Evolutionary conservation across 2,113 vertebrate genomes (phyloP), one percentile per base, ranked within the genome.

Genomic region (Caretta caretta): DNA sequence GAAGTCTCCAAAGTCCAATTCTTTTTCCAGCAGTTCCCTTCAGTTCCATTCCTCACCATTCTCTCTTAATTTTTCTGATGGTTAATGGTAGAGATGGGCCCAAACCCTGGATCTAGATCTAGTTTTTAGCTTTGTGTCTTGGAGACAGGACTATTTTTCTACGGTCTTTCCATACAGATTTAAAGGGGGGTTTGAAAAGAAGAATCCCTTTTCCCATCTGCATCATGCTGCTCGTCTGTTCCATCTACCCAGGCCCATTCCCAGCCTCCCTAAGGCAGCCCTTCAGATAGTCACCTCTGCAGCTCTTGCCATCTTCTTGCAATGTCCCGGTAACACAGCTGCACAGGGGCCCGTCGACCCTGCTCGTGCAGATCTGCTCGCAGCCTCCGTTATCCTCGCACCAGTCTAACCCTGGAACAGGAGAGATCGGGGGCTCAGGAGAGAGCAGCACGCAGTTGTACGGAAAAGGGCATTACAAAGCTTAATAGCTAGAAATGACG

Each of bases 351-450:
- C 99, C 99, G 0, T 98, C 98, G 0, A 97, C 95, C 80, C 94
- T 98, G 96, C 99, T 99, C 2, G 98, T 99, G 97, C 99, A 99
- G 95, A 99, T 99, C 98, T 99, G 99, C 94, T 99, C 99, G 53
- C 99, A 99, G 76, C 99, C 99, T 1, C 99, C 99, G 0, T 99
- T 99, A 94, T 98, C 96, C 65, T 99, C 98, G 9, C 99, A 99
- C 99, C 99, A 99, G 97, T 99, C 99, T 0, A 99, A 98, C 5
- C 98, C 99, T 99, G 89, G 9, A 72, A 92, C 6, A 49, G 81
- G 78, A 80, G 38, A 62, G 46, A 17, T 42, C 14, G 10, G 42
- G n/a, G 20, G n/a, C 19, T 57, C 19, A 87, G 51, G 11, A 53
- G 42, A 7, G 20, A 56, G 62, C 17, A 76, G 6, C 24, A 42